Evolutionary conservation across 2,113 vertebrate species (phyloP).

Genomic region (Promerops cafer): DNA sequence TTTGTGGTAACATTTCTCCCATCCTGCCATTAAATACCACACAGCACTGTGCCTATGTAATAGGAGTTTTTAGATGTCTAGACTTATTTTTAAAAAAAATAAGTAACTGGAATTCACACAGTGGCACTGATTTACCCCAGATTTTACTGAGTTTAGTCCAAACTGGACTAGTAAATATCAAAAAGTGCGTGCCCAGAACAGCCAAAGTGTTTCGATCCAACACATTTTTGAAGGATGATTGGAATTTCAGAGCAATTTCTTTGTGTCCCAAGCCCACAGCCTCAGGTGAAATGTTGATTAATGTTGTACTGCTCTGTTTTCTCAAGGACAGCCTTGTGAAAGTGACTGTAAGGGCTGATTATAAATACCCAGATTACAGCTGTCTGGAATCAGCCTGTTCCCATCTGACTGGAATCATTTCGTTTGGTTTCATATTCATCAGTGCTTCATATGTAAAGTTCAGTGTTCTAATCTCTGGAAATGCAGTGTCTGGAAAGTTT

Average conservation of each 20-base stretch:
- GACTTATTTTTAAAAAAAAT: neutral
- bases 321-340: neutral
- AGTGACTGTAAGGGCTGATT: neutral
- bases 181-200: neutral
- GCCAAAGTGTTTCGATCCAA: neutral
- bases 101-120: neutral
- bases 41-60: fast-evolving
- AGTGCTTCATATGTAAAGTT: neutral
- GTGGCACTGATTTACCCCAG: neutral
- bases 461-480: neutral
- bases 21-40: neutral
- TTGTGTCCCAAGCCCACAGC: neutral
- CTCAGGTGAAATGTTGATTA: neutral
- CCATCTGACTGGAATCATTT: neutral
- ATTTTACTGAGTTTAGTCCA: neutral
- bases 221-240: neutral
- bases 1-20: neutral
- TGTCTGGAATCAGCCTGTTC: neutral
- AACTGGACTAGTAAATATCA: neutral
- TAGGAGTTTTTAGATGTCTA: no score
- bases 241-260: neutral
- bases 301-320: neutral
- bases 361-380: neutral
- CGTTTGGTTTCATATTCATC: neutral
- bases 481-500: neutral